phyloP scores from a whole-genome alignment of 2,113 vertebrate species.

The Syngnathus scovelli region DNA sequence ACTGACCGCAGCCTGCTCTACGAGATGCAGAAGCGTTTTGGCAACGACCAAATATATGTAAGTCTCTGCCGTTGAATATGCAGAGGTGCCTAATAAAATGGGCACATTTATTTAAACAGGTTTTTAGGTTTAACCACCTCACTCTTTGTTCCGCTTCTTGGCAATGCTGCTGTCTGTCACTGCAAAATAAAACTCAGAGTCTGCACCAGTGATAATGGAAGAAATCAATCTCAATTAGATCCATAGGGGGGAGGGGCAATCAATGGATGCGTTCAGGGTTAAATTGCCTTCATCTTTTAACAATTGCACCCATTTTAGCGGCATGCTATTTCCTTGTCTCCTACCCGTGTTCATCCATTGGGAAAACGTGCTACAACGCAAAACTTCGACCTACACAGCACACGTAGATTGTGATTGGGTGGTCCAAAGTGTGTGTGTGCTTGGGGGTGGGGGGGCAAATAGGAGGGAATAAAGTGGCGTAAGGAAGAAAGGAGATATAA shows the following conservation, averaged over 20 bases:
- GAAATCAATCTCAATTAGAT: conserved; percentile 35
- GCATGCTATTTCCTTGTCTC: conserved; percentile 18
- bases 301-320: conserved; percentile 22
- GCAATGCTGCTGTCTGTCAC: neutral
- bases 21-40: conserved; percentile 95
- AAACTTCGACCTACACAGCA: neutral
- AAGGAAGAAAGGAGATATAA: conserved; percentile 25
- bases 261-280: conserved; percentile 24
- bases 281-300: conserved; percentile 34
- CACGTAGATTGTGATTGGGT: conserved; percentile 35
- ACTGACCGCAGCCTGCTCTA: conserved; percentile 95
- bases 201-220: conserved; percentile 11
- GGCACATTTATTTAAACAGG: neutral
- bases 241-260: conserved; percentile 14
- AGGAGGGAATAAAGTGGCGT: neutral
- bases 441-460: neutral
- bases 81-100: neutral
- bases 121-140: neutral
- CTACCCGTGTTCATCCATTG: conserved; percentile 13
- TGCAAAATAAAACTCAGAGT: neutral
- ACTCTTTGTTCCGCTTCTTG: neutral
- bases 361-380: conserved; percentile 3
- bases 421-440: neutral
- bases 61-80: conserved; percentile 33
- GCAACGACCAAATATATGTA: conserved; percentile 93